Evolutionary conservation across 2,113 vertebrate genomes (phyloP).

Genomic region (Bucco capensis): DNA sequence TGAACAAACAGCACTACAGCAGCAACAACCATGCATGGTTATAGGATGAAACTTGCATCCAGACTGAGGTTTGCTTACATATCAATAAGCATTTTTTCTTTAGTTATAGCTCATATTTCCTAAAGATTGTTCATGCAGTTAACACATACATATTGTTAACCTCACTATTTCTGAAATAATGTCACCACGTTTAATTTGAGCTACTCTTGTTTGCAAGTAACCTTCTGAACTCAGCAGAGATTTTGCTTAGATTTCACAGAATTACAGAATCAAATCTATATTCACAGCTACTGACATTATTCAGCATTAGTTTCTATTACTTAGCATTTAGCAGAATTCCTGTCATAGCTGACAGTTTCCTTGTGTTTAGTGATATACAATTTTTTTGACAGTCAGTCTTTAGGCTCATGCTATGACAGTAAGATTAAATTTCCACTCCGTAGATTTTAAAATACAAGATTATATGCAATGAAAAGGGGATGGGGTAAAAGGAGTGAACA

Average conservation of each 20-base stretch:
- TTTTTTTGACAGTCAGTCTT: background rate
- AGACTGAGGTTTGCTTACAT: background rate
- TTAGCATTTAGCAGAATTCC: background rate
- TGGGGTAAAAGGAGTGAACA: background rate
- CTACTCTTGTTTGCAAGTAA: background rate
- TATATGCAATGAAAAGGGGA: background rate
- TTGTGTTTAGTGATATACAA: background rate
- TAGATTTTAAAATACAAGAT: background rate
- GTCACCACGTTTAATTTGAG: fast-evolving
- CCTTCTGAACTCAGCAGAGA: background rate
- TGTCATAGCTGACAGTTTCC: background rate
- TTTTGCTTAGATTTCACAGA: background rate
- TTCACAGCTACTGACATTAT: background rate
- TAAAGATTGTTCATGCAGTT: background rate
- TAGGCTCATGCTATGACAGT: background rate
- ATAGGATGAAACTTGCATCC: background rate
- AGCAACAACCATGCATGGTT: background rate
- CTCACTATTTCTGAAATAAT: background rate
- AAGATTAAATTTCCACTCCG: background rate
- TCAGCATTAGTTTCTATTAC: background rate
- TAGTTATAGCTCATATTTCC: background rate
- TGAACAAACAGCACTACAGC: background rate
- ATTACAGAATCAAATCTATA: background rate
- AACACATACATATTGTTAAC: background rate
- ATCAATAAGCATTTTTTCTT: background rate